Evolutionary conservation across 2,888 invertebrate genomes (phyloP).

Genomic region (Gibbula magus): DNA sequence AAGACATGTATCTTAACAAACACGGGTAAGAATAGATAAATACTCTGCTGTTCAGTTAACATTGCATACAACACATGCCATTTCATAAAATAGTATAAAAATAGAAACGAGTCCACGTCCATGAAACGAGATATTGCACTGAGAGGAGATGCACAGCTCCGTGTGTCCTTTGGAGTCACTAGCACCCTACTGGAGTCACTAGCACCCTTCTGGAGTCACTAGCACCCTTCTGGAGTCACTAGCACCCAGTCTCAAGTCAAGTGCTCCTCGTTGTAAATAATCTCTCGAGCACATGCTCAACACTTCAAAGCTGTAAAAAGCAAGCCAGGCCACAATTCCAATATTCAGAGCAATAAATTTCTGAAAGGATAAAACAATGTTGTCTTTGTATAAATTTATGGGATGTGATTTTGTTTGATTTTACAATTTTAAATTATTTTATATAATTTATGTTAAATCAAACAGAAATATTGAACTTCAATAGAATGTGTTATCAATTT

Average conservation of each 20-base stretch:
- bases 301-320: background rate
- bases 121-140: constrained; percentile 14
- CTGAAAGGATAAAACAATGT: background rate
- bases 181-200: background rate
- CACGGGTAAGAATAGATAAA: background rate
- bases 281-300: background rate
- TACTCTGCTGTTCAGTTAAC: background rate
- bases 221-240: background rate
- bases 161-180: background rate
- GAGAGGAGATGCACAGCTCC: background rate
- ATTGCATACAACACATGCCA: background rate
- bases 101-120: background rate
- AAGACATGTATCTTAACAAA: background rate
- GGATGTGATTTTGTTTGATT: too few relatives aligned
- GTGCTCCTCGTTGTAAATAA: background rate
- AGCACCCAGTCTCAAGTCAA: too few relatives aligned
- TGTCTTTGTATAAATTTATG: too few relatives aligned
- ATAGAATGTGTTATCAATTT: too few relatives aligned
- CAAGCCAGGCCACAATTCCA: background rate
- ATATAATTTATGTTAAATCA: too few relatives aligned
- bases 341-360: background rate
- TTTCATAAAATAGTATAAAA: constrained; percentile 19
- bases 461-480: too few relatives aligned
- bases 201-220: background rate
- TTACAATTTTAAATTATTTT: too few relatives aligned